Evolutionary conservation across 2,888 invertebrate species (phyloP), one percentile per base, ranked within the genome.

Genomic region (Phengaris alcon): DNA sequence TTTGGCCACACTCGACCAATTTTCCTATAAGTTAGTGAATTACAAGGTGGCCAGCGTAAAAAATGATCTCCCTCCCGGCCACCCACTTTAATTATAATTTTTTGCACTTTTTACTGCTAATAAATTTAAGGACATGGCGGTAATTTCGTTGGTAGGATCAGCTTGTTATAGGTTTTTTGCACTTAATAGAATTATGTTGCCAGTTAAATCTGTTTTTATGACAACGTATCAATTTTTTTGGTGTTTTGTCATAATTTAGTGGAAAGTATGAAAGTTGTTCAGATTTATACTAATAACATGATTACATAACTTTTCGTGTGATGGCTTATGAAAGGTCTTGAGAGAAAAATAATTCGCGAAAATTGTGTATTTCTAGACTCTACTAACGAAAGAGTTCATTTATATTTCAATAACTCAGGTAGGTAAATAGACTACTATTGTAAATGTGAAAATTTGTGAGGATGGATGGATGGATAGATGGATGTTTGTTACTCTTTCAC

Each of bases 1-100:
- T 51, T 15, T 22, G 10, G 51, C 10, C 10, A 10, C 70, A 15
- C 70, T 70, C 51, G 10, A 52, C 35, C 35, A 44, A 64, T 0
- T 48, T 48, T 6, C 6, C 89, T 90, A 90, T 88, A 92, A 90
- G 88, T 92, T 90, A 88, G 85, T 87, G 88, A 90, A 92, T 92
- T 90, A 92, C 91, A 91, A 89, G 90, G 88, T 91, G 91, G 92
- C 91, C 92, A 91, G 90, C 90, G 88, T 92, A 90, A 91, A 92
- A 91, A 91, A 91, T 90, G 90, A 87, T 88, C 86, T 87, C 90
- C 86, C 89, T 84, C 87, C 83, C 83, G 22, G 80, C 88, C 90
- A 87, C 90, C 92, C 90, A 54, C 88, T 90, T 91, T 91, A 88
- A 92, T 92, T 90, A 92, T 90, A 87, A 86, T 91, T 91, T 91